Evolutionary conservation across 2,113 vertebrate genomes (phyloP), one percentile per base, ranked within the genome.

Genomic region (Asarcornis scutulata): DNA sequence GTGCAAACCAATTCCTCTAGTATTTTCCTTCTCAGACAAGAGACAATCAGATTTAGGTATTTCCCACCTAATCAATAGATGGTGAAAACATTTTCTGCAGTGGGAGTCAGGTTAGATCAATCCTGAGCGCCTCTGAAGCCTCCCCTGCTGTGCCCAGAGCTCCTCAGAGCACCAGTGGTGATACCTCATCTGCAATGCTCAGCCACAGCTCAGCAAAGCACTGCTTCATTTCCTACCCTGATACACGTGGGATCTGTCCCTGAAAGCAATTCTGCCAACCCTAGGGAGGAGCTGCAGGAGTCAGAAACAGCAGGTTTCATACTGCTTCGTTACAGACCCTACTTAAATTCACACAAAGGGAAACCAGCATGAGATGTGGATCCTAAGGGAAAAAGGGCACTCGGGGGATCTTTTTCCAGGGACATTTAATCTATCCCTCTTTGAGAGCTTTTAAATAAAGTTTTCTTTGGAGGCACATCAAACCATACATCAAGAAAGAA

Each of bases 381-480:
- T 86, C 86, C 69, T 25, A 36, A 25, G 58, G 55, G 91, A 64
- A 31, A 38, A 82, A 56, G 21, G 29, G 7, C 22, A 48, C 58
- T 55, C 56, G 21, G n/a, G 66, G 73, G 26, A 84, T 78, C 29
- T 80, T 86, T 32, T 88, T 88, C 76, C 69, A 89, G 83, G 74
- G 83, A 86, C 36, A 13, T 73, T 95, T 86, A 90, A 95, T 92
- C 74, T 77, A 74, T 15, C 15, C 21, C 44, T 91, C 63, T 80
- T 85, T 18, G 50, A 97, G 86, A 82, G 83, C 31, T 58, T 88
- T 86, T 78, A 91, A 90, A 76, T 78, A 82, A 93, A 84, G 34
- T 88, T 95, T 93, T 93, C 92, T 95, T 93, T 74, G 66, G 93
- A 89, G 88, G 80, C 90, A 78, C 34, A 93, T 82, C 48, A 66